Conservation (phyloP, 2,113 vertebrate genomes). For the Vimba vimba region DNA sequence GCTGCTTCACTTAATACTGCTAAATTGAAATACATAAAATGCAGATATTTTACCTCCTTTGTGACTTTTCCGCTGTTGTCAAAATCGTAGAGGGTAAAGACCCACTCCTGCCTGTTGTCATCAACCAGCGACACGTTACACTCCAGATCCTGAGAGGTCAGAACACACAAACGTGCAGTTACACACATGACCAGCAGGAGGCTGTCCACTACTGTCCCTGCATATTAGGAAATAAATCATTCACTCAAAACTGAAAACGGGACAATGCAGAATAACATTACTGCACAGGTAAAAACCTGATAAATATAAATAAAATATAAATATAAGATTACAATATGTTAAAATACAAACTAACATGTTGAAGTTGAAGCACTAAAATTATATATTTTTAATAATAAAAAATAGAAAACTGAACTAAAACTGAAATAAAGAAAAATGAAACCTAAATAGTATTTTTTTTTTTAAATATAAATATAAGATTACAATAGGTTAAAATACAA, state of each 20-base stretch:
- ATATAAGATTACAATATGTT: not conserved
- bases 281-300: too few relatives aligned
- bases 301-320: not conserved
- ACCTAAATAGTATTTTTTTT: not conserved
- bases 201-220: not conserved
- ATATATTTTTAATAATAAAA: not conserved
- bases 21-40: not conserved
- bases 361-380: not conserved
- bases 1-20: too few relatives aligned
- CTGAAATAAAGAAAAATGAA: not conserved
- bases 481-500: not conserved
- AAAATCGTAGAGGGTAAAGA: slow-evolving; percentile 85
- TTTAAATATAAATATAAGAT: not conserved
- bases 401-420: not conserved
- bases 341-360: not conserved
- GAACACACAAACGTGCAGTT: slow-evolving; percentile 11
- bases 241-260: not conserved
- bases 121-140: slow-evolving; percentile 82
- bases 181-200: slow-evolving; percentile 9
- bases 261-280: too few relatives aligned
- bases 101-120: slow-evolving; percentile 84
- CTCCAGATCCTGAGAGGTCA: slow-evolving; percentile 77
- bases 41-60: slow-evolving; percentile 75
- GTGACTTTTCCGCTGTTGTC: slow-evolving; percentile 87
- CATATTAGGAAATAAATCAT: not conserved